Evolutionary conservation across 2,888 invertebrate genomes (phyloP).

Genomic region (Eristalis pertinax): DNA sequence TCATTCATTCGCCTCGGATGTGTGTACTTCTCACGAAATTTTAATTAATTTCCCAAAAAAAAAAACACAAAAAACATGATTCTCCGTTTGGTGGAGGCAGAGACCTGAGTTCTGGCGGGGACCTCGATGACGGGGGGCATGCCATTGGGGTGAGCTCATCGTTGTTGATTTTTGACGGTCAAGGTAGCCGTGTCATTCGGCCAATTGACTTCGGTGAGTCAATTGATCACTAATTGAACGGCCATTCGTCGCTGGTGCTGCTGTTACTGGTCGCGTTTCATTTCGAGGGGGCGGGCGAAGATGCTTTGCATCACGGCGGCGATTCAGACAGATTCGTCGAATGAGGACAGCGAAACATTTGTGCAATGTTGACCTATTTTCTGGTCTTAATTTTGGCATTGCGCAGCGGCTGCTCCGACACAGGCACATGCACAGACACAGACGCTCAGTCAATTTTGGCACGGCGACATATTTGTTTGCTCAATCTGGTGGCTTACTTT

Average conservation of each 20-base stretch:
- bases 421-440: not conserved
- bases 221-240: not conserved
- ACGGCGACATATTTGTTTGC: not conserved
- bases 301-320: not conserved
- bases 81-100: not conserved
- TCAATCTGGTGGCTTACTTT: slow-evolving; percentile 1
- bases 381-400: not conserved
- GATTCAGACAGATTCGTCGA: slow-evolving; percentile 2
- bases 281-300: not conserved
- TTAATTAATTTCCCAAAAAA: slow-evolving; percentile 16
- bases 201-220: not conserved
- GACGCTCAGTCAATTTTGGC: not conserved
- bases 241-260: not conserved
- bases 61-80: slow-evolving; percentile 9
- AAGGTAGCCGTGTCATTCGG: slow-evolving; percentile 12
- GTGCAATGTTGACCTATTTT: slow-evolving; percentile 44
- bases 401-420: not conserved
- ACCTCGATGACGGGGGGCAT: not conserved
- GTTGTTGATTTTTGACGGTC: slow-evolving; percentile 33
- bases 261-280: not conserved
- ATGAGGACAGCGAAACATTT: slow-evolving; percentile 34
- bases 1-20: slow-evolving; percentile 28
- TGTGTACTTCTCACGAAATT: slow-evolving; percentile 21
- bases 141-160: not conserved
- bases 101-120: not conserved